These are phyloP conservation scores for Halyomorpha halys DNA, from an alignment of 1,140 invertebrate genomes.

Conservation along the genomic window DNA sequence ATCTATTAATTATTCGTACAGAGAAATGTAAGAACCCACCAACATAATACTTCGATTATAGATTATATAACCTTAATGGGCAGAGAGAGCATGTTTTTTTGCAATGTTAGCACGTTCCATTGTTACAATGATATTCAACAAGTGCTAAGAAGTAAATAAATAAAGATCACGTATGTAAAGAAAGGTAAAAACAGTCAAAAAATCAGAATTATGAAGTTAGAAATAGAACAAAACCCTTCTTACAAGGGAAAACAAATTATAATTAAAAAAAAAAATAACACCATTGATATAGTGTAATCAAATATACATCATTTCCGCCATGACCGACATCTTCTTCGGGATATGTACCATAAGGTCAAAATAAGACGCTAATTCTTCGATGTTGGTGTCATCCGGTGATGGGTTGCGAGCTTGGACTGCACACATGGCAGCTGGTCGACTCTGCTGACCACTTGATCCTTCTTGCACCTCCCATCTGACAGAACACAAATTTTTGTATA, in stretches of 20 bases:
- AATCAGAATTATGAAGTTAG: neutral
- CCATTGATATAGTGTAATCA: slow-evolving; percentile 38
- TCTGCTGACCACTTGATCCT: neutral
- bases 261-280: no score
- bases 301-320: slow-evolving; percentile 96
- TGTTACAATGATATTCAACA: no score
- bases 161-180: neutral
- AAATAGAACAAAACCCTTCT: no score
- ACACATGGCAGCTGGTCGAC: slow-evolving; percentile 32
- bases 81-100: no score
- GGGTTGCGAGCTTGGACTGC: slow-evolving; percentile 44
- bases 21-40: no score
- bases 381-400: slow-evolving; percentile 58
- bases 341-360: slow-evolving; percentile 88
- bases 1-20: no score
- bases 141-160: neutral
- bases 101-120: no score
- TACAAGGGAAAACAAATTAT: no score
- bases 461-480: neutral
- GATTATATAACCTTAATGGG: no score
- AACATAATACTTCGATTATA: no score
- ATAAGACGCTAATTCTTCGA: slow-evolving; percentile 84
- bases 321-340: slow-evolving; percentile 90
- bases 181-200: slow-evolving; percentile 7
- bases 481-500: neutral